Evolutionary conservation across 2,797 vertebrate species (phyloP), one percentile per base, ranked within the genome.

Genomic region (Zenarchopterus dispar): DNA sequence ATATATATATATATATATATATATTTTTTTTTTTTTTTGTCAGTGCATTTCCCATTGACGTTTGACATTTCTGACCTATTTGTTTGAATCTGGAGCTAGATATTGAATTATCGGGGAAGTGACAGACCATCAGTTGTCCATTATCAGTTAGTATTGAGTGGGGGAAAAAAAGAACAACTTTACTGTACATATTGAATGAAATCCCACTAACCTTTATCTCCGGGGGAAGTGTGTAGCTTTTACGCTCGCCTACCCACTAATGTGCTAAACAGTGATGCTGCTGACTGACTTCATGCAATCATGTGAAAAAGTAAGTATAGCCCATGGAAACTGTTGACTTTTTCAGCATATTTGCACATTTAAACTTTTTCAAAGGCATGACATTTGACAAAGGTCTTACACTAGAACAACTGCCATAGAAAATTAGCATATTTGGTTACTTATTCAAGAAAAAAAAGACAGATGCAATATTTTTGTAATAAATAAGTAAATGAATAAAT

Each of bases 101-200:
- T 81, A 80, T 84, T 73, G 74, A 75, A 75, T 78, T 58, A 72
- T 74, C 60, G 56, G 39, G 64, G 72, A 79, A 73, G 72, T 74
- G 73, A 64, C 50, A 71, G 47, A 4, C 78, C 72, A 39, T 39
- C 36, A 69, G 68, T 31, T 36, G 4, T 11, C 63, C 77, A 75
- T 74, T 44, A 59, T 78, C 71, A 75, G 26, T 81, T 57, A 61
- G 36, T 76, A 88, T 77, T 57, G 88, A 91, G 53, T 74, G 67
- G 63, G 68, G 73, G 15, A 47, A 22, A 46, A 19, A 84, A 80
- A 73, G 74, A 89, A 87, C 76, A 83, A 78, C 72, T 81, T 44
- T 39, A 83, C 76, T 84, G 80, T 77, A 84, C 61, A 45, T 78
- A 88, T 85, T 67, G 85, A 87, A 59, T 80, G 72, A 78, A 82